Evolutionary conservation across 2,113 vertebrate species (phyloP).

Genomic region (Pampusana beccarii): DNA sequence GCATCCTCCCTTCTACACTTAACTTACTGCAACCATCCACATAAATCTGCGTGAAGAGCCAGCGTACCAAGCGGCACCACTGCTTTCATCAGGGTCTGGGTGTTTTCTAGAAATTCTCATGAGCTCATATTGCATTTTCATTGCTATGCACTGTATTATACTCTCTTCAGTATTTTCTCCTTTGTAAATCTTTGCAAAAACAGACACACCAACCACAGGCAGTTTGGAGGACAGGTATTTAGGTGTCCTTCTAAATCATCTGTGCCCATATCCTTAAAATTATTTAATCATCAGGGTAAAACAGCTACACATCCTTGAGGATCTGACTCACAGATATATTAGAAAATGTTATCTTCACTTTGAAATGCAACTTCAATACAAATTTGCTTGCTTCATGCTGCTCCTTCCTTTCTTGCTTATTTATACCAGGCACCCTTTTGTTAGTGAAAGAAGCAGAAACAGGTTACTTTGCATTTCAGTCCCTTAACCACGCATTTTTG

Average conservation of each 20-base stretch:
- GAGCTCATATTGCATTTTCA: not conserved
- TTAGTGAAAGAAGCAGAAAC: not conserved
- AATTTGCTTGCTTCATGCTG: not conserved
- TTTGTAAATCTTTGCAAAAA: not conserved
- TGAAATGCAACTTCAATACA: not conserved
- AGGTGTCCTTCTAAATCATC: not conserved
- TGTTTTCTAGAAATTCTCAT: not conserved
- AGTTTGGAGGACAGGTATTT: not conserved
- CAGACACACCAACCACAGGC: not conserved
- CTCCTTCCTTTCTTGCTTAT: not conserved
- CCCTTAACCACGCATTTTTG: not conserved
- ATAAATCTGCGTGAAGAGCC: not conserved
- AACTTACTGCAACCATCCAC: not conserved
- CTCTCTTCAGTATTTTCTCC: not conserved
- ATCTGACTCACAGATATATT: not conserved
- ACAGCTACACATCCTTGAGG: not conserved
- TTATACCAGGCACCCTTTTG: not conserved
- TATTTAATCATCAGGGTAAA: not conserved
- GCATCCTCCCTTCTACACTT: not conserved
- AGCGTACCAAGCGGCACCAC: not conserved
- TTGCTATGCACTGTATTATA: not conserved
- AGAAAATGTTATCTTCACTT: conserved; percentile 6
- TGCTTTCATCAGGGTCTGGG: not conserved
- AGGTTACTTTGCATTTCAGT: not conserved
- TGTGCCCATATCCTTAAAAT: not conserved